A percentile compares a stretch with the other conserved stretches of the same genome.
Evolutionary conservation across 2,888 invertebrate genomes (phyloP).

Genomic region (Ethmia dodecea): DNA sequence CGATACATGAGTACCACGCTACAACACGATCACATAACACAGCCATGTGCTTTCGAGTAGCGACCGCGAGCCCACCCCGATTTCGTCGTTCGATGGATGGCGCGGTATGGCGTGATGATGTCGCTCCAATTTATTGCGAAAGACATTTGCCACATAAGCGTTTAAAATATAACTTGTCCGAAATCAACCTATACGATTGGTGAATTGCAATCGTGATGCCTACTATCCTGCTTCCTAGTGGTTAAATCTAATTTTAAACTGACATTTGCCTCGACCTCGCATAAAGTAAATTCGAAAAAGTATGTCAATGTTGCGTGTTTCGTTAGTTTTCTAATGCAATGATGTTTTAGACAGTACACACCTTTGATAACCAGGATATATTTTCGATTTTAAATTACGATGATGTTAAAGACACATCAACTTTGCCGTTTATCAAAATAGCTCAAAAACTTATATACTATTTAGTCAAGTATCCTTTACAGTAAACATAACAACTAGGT

Average conservation of each 20-base stretch:
- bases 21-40: conserved; percentile 24
- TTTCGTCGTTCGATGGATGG: conserved; percentile 37
- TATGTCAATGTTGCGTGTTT: conserved; percentile 8
- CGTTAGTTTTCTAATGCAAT: no score
- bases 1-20: conserved; percentile 23
- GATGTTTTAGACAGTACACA: no score
- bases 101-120: conserved; percentile 65
- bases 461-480: no score
- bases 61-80: conserved; percentile 1
- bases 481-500: no score
- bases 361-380: no score
- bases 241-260: not conserved
- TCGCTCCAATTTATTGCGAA: conserved; percentile 57
- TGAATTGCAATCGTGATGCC: no score
- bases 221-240: not conserved
- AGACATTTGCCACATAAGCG: conserved; percentile 27
- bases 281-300: conserved; percentile 1
- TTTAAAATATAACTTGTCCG: not conserved
- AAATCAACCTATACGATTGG: no score
- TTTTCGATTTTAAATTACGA: no score
- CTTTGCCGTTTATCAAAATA: no score
- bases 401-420: no score
- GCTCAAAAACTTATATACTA: no score
- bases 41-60: conserved; percentile 15
- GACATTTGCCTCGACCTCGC: conserved; percentile 1